Conservation (phyloP, 1,140 invertebrate genomes). For the Oryzaephilus surinamensis region DNA sequence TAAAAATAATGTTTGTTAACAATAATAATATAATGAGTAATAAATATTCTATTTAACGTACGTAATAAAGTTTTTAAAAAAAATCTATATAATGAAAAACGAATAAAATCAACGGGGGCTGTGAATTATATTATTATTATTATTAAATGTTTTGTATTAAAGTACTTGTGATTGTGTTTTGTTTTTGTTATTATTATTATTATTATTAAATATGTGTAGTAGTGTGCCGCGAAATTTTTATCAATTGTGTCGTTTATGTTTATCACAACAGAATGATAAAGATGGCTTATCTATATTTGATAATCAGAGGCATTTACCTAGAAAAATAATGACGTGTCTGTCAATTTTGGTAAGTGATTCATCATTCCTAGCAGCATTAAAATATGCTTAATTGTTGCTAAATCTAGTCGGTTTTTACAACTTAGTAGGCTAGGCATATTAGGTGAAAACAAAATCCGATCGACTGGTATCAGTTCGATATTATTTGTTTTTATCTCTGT, state of each 20-base stretch:
- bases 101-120: conserved; percentile 25
- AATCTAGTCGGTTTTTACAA: conserved; percentile 2
- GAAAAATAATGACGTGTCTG: conserved; percentile 40
- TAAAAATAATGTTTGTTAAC: too few species aligned
- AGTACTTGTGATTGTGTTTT: conserved; percentile 16
- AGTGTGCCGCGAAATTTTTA: conserved; percentile 56
- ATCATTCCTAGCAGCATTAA: too few species aligned
- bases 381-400: too few species aligned
- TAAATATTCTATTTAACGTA: too few species aligned
- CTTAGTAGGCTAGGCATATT: background rate
- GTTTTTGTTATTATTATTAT: too few species aligned
- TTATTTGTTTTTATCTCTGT: too few species aligned
- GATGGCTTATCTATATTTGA: conserved; percentile 26
- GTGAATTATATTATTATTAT: conserved; percentile 21
- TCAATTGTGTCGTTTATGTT: conserved; percentile 54
- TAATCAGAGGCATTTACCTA: conserved; percentile 30
- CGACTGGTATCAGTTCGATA: too few species aligned
- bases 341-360: conserved; percentile 38
- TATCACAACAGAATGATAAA: conserved; percentile 28
- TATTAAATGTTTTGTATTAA: conserved; percentile 25
- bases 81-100: too few species aligned
- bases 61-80: too few species aligned
- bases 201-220: conserved; percentile 53
- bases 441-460: too few species aligned
- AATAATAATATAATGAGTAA: too few species aligned